Base-by-base conservation (phyloP, 2,797 vertebrate species). In the Limnodromus scolopaceus region DNA sequence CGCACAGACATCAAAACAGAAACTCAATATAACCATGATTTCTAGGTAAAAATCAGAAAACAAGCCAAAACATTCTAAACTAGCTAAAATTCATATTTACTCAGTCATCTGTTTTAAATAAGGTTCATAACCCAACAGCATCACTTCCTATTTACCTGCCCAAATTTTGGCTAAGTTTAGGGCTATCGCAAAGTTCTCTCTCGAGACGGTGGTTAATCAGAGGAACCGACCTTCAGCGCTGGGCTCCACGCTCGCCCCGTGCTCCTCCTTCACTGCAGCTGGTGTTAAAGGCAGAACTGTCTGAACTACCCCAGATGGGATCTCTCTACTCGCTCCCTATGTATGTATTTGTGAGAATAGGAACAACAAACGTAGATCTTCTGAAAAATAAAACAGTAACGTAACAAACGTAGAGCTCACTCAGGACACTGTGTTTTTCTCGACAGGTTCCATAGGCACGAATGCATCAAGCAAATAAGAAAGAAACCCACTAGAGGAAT, bases 381-480 rank as follows among this genome's bases (percentile, higher is more conserved):
- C 22, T 27, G 58, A 9, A 30, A 36, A 36, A 74, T 36, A 6
- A 10, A 23, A 32, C 7, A 23, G 38, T 34, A 58, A 1, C 0
- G 11, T 55, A 71, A 53, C 61, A 54, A 32, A 61, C 0, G 0
- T 7, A 70, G 92, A 77, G 91, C 92, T 94, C 69, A 5, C 16
- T 68, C 58, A 65, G 22, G 0, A 30, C 32, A 10, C 1, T 3
- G 25, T 28, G 86, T 43, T 81, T 13, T 20, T 41, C 81, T 32
- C 39, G 74, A 94, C 23, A 75, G 92, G 75, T 89, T 80, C 60
- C 83, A 68, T 15, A 95, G 95, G 84, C 94, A 98, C 39, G 6
- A 86, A 93, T 32, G 49, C 55, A 81, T 69, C 64, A 68, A 96
- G 94, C 75, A 68, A 87, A 69, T 61, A 89, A 95, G 54, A 54